Base-by-base conservation (phyloP, 2,888 invertebrate species). In the Arrhopalites spinosus region DNA sequence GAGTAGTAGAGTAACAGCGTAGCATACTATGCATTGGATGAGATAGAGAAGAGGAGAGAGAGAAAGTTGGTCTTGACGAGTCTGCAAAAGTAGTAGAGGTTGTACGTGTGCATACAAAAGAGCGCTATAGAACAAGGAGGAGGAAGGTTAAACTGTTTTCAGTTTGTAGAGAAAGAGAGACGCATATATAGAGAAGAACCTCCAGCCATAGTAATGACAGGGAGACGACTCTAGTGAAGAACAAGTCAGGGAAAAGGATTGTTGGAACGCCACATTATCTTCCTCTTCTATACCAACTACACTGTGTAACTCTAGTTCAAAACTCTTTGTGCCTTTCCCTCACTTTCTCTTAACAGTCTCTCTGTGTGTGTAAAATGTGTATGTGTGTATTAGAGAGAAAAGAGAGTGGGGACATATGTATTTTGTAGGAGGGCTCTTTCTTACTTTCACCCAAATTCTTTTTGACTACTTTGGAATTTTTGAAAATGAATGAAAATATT, bases 61-160 rank as follows among this genome's bases (percentile, higher is more conserved):
- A 70, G 61, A 61, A 23, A n/a, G 17, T 53, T 53, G 53, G 23
- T 15, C 20, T 20, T 53, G n/a, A 50, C 36, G 36, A 36, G 36
- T 36, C 36, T 36, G 36, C 36, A 53, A n/a, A 53, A n/a, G 53
- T 53, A 36, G 36, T 11, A 36, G 36, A 36, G 36, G 36, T n/a
- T 50, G 50, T 63, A 63, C 63, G 17, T 30, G 29, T 29, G 63
- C 30, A 30, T 63, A 63, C 36, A 64, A 64, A 64, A 50, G 68
- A 68, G 68, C 7, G 50, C n/a, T 47, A 50, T 47, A 47, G 68
- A 50, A 68, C 29, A 50, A 68, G 68, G 47, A 47, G 68, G 47
- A 50, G 47, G 47, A 68, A 47, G 68, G 68, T 45, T 68, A 68
- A 47, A 68, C 47, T 68, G 20, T 68, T 47, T 20, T n/a, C n/a